Evolutionary conservation across 2,113 vertebrate species (phyloP), one percentile per base, ranked within the genome.

Genomic region (Odocoileus virginianus): DNA sequence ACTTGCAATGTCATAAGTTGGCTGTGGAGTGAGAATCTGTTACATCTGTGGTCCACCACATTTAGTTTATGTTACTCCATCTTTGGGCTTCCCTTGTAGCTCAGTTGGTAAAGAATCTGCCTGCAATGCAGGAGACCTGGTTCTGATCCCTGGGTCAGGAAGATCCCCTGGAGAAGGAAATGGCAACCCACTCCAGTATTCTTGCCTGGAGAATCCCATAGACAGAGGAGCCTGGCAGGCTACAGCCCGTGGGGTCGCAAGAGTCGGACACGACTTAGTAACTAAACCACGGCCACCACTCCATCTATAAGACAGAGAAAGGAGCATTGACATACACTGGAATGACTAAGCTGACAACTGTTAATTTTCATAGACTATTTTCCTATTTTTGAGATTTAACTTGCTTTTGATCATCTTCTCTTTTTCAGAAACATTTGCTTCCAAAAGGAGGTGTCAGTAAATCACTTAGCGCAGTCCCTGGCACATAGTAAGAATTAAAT

Each of bases 211-310:
- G n/a, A 71, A 40, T 71, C n/a, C n/a, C n/a, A 36, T 36, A 12
- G 67, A 71, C 19, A 12, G 52, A 54, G 67, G n/a, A 71, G 19
- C n/a, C 67, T 71, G n/a, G 10, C n/a, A 40, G 67, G 19, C 64
- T 67, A n/a, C 17, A 67, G 64, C 67, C n/a, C 0, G 2, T 23
- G 10, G 5, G 9, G n/a, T n/a, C 1, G 0, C n/a, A 40, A 71
- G n/a, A 40, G 19, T 71, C 2, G 0, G n/a, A 40, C 19, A 71
- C 67, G 23, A 71, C n/a, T 40, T 71, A 23, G 67, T 40, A 19
- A 23, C 67, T 40, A 40, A 23, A 23, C 67, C 67, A 71, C 5
- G 21, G 23, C 19, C 67, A 40, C 67, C n/a, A 27, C 94, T 82
- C n/a, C n/a, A 43, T n/a, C 36, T 25, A 19, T 5, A 55, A 23